Evolutionary conservation across 2,113 vertebrate species (phyloP).

Genomic region (Peucedramus taeniatus): DNA sequence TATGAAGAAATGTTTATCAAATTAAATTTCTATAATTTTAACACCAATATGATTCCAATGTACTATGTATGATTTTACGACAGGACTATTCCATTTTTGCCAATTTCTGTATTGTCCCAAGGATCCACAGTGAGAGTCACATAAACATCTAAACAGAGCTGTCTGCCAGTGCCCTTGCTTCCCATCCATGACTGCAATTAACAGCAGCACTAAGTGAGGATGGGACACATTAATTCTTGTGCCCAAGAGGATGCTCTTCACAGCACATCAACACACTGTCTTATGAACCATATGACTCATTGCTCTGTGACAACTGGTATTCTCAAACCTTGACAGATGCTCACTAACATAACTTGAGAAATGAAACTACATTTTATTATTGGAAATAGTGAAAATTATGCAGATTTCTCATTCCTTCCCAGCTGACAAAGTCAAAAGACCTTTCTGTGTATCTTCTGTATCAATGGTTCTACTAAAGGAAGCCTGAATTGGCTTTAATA

Average conservation of each 20-base stretch:
- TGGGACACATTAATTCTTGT: not conserved
- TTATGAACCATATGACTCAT: constrained; percentile 29
- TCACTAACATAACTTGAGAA: not conserved
- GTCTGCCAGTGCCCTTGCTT: not conserved
- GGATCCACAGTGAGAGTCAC: not conserved
- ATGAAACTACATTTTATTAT: not conserved
- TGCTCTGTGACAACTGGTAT: not conserved
- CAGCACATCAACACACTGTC: constrained; percentile 33
- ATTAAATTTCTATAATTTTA: not conserved
- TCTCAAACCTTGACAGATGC: constrained; percentile 27
- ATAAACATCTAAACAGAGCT: not conserved
- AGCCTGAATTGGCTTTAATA: not conserved
- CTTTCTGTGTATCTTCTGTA: not conserved
- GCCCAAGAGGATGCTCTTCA: constrained; percentile 21
- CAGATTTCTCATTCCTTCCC: not conserved
- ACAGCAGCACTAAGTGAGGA: not conserved
- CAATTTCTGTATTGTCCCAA: not conserved
- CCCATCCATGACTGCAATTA: not conserved
- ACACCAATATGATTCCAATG: not conserved
- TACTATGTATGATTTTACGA: not conserved
- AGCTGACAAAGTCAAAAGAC: not conserved
- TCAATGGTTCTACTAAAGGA: not conserved
- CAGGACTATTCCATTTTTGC: not conserved
- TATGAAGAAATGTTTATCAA: not conserved
- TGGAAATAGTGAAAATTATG: not conserved